phyloP scores from a whole-genome alignment of 2,888 invertebrate genomes.

The Drosophila multiciliata region DNA sequence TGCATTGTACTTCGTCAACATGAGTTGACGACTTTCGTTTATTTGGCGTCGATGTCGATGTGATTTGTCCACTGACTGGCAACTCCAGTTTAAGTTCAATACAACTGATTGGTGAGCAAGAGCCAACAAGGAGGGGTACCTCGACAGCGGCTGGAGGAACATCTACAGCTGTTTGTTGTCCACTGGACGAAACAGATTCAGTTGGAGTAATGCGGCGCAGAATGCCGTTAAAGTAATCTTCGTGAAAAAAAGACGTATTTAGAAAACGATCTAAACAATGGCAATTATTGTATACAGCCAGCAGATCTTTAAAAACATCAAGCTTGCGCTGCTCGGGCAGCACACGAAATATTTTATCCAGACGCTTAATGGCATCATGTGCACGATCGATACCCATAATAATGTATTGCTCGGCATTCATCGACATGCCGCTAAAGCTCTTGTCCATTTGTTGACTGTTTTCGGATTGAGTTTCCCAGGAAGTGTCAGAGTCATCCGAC shows the following conservation, averaged over 20 bases:
- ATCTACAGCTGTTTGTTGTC: neutral
- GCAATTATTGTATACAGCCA: constrained; percentile 94
- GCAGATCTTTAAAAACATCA: constrained; percentile 91
- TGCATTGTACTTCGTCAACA: constrained; percentile 64
- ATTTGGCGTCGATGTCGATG: constrained; percentile 61
- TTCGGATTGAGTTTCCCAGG: constrained; percentile 94
- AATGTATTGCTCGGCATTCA: constrained; percentile 87
- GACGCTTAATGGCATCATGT: constrained; percentile 89
- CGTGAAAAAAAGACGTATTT: constrained; percentile 94
- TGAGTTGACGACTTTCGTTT: constrained; percentile 67
- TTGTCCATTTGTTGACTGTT: constrained; percentile 82
- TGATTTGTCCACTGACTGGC: constrained; percentile 5
- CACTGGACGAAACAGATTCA: neutral
- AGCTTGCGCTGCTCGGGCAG: constrained; percentile 91
- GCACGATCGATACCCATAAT: constrained; percentile 92
- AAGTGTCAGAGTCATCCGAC: constrained; percentile 88
- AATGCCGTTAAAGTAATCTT: constrained; percentile 91
- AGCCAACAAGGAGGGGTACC: neutral
- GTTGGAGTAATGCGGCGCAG: constrained; percentile 86
- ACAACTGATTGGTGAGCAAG: neutral
- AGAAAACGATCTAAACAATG: constrained; percentile 93
- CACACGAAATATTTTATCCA: constrained; percentile 92
- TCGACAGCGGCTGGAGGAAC: neutral
- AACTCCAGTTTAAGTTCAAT: constrained; percentile 7
- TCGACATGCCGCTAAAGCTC: constrained; percentile 65